Percentiles rank a stretch among this genome's conserved stretches.
Conservation (phyloP, 2,113 vertebrate species). For the Paramisgurnus dabryanus region DNA sequence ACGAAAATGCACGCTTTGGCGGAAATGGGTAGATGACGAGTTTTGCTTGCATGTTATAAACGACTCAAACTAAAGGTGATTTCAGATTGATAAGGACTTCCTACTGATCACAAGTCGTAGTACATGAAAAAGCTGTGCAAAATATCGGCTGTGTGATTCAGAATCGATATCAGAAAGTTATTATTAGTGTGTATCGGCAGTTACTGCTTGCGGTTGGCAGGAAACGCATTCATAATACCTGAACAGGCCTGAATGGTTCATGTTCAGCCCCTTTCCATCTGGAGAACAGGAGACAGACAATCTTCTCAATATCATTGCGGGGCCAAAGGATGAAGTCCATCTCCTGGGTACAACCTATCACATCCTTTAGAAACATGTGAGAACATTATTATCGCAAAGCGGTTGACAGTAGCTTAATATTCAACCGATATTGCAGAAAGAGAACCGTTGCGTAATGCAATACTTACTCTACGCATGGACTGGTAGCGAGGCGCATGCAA, state of each 20-base stretch:
- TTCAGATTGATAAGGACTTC: no score
- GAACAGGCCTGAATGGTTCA: constrained; percentile 97
- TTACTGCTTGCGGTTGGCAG: not conserved
- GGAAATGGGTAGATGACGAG: no score
- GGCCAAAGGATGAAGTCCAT: constrained; percentile 99
- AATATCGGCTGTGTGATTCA: no score
- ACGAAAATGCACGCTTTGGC: no score
- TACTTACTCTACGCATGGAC: constrained; percentile 96
- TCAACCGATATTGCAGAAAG: not conserved
- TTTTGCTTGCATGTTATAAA: no score
- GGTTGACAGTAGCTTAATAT: not conserved
- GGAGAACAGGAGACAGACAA: constrained; percentile 98
- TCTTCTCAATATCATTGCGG: constrained; percentile 98
- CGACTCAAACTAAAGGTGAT: no score
- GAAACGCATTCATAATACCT: constrained; percentile 72
- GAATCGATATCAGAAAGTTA: no score
- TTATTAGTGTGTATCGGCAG: no score
- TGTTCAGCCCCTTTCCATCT: constrained; percentile 96
- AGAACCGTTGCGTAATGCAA: not conserved
- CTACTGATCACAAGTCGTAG: no score
- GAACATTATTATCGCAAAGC: not conserved
- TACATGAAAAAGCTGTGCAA: no score
- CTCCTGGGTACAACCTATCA: constrained; percentile 98
- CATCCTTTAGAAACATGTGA: constrained; percentile 77
- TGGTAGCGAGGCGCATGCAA: constrained; percentile 98